phyloP scores from a whole-genome alignment of 2,888 invertebrate genomes.

The Drosophila putrida region DNA sequence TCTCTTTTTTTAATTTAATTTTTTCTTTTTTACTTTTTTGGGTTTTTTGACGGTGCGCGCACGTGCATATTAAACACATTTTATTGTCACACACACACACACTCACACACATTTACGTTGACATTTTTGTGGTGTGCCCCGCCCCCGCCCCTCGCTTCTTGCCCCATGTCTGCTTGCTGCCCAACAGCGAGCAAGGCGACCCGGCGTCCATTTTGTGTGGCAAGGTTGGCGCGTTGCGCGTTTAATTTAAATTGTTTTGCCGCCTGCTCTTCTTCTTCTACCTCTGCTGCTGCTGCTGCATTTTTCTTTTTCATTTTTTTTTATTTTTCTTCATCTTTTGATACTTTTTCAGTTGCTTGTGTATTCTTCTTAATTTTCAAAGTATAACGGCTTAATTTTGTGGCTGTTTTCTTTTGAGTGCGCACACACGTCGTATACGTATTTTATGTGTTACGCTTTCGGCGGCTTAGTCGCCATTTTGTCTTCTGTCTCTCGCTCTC shows the following conservation, averaged over 20 bases:
- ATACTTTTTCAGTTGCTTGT: constrained; percentile 4
- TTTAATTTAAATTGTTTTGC: constrained; percentile 73
- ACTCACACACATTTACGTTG: constrained; percentile 46
- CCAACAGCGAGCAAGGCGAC: constrained; percentile 16
- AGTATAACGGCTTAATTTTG: constrained; percentile 50
- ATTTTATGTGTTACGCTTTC: constrained; percentile 14
- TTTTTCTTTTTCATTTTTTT: constrained; percentile 7
- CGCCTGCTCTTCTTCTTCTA: constrained; percentile 31
- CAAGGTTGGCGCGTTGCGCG: constrained; percentile 12
- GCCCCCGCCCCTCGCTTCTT: constrained; percentile 2
- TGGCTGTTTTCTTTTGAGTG: constrained; percentile 34
- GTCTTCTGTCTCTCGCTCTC: constrained; percentile 15
- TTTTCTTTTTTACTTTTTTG: constrained; percentile 22
- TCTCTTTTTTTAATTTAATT: constrained; percentile 21
- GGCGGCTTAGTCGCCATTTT: constrained; percentile 43
- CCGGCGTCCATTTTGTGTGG: constrained; percentile 53
- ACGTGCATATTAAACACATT: constrained; percentile 74
- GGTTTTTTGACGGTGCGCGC: constrained; percentile 42
- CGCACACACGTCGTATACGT: constrained; percentile 25
- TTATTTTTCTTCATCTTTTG: constrained; percentile 11
- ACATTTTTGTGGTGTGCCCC: constrained; percentile 42
- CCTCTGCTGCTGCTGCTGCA: neutral
- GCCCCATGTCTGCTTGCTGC: neutral
- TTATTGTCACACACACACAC: constrained; percentile 62
- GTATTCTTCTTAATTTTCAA: constrained; percentile 27